Base-by-base conservation (phyloP, 2,113 vertebrate genomes). In the Leptocoma aspasia region DNA sequence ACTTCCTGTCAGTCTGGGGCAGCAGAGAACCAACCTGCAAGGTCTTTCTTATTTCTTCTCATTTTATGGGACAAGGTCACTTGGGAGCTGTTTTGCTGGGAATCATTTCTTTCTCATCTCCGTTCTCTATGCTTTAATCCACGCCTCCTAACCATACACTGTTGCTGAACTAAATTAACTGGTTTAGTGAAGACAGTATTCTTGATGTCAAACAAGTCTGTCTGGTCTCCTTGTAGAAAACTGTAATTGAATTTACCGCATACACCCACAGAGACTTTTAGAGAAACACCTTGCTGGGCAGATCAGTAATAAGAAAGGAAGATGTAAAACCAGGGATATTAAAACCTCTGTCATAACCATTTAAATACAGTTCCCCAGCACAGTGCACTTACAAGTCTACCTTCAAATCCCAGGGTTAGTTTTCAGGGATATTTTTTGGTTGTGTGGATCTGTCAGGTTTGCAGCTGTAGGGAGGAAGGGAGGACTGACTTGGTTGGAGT, bases 231-330 rank as follows among this genome's bases (percentile, higher is more conserved):
- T 73, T 85, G 95, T 87, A 86, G 89, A 95, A 96, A 96, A 92
- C 94, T 97, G 82, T 97, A 96, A 97, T 97, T 97, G 94, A 95
- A 95, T 92, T 94, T 89, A 84, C 90, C 72, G 13, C 70, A 73
- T 96, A 92, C 96, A 94, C 97, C 92, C 95, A 95, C 87, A 61
- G 75, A 97, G 82, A n/a, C 57, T 91, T 93, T 65, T 27, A 93
- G 92, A 80, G 86, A 56, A 94, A 87, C 84, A 93, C 69, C 63
- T 95, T 71, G 70, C 61, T 95, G 92, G 81, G 88, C 78, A 96
- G 86, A 95, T 90, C 83, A 83, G 94, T 82, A 94, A 95, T 93
- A 87, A 94, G 96, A 95, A 96, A 94, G 71, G 59, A 93, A 76
- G 78, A 94, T 92, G 83, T 91, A 91, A 93, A 97, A 39, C 60